A percentile compares a stretch with the other conserved stretches of the same genome.
These are phyloP conservation scores for Camponotus pennsylvanicus DNA, from an alignment of 1,140 invertebrate genomes.

Conservation along the genomic window DNA sequence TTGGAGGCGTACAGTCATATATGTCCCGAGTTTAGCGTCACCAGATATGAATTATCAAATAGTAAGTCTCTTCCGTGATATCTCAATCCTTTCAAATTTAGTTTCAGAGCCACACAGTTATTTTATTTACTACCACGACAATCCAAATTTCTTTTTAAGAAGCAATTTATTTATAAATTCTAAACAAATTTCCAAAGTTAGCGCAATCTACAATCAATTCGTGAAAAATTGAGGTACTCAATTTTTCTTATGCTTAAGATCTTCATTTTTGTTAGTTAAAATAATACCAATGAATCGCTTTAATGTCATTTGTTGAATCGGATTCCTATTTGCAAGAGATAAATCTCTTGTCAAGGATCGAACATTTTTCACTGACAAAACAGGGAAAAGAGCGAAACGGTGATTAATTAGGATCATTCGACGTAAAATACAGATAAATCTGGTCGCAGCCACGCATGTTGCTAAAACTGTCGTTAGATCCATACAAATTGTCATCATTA, in stretches of 20 bases:
- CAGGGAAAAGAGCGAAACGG: conserved; percentile 16
- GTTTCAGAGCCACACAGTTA: background rate
- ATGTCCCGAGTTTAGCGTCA: conserved; percentile 78
- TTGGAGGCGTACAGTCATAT: conserved; percentile 72
- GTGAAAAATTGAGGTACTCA: background rate
- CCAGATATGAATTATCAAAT: conserved; percentile 81
- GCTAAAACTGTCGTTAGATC: conserved; percentile 27
- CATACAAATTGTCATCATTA: conserved; percentile 24
- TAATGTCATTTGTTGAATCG: background rate
- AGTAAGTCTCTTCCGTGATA: conserved; percentile 74
- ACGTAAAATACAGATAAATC: conserved; percentile 51
- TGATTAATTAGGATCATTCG: conserved; percentile 44
- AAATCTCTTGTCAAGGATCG: conserved; percentile 35
- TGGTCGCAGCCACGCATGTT: background rate
- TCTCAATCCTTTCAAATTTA: conserved; percentile 9
- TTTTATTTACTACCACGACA: background rate
- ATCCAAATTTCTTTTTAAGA: background rate
- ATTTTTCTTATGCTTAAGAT: background rate
- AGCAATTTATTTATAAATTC: conserved; percentile 11
- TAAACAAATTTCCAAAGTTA: background rate
- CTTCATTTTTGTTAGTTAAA: background rate
- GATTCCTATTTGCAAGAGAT: conserved; percentile 34
- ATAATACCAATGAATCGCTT: background rate
- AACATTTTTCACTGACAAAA: conserved; percentile 51
- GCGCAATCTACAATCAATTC: background rate